Evolutionary conservation across 92 coral and sea anemone genomes (phyloP).

Genomic region (Pocillopora grandis): DNA sequence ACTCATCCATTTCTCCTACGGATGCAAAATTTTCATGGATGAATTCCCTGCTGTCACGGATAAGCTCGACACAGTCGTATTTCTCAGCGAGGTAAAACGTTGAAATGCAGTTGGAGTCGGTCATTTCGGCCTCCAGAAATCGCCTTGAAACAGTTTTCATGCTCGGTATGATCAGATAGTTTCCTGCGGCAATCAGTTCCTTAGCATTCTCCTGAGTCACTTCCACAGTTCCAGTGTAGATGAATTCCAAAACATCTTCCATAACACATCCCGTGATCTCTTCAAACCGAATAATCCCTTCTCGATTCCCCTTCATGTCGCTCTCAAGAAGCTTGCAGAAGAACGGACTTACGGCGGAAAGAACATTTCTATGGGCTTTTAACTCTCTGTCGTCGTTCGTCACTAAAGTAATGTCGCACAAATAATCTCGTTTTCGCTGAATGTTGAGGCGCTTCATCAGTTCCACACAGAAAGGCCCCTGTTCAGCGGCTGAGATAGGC

Average conservation of each 20-base stretch:
- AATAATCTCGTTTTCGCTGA: neutral
- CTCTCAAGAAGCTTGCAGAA: too few species aligned
- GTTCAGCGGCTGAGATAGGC: neutral
- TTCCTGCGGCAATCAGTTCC: conserved; percentile 13
- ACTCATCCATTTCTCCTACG: conserved; percentile 18
- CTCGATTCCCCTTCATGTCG: too few species aligned
- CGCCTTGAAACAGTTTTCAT: neutral
- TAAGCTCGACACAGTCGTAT: conserved; percentile 14
- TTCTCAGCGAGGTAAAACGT: conserved; percentile 27
- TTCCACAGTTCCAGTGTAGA: neutral
- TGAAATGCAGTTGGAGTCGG: conserved; percentile 14
- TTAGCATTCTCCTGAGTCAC: neutral
- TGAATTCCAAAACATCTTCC: too few species aligned
- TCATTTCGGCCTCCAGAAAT: conserved; percentile 8
- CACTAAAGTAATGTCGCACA: neutral
- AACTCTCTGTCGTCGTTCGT: too few species aligned
- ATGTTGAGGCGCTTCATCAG: neutral
- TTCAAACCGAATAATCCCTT: too few species aligned
- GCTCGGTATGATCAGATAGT: neutral
- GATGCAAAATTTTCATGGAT: conserved; percentile 21
- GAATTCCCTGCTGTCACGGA: neutral
- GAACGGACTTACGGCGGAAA: too few species aligned
- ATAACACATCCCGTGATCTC: too few species aligned
- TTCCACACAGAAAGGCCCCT: neutral
- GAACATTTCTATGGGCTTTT: too few species aligned